Evolutionary conservation across 2,113 vertebrate species (phyloP).

Genomic region (Probosciger aterrimus): DNA sequence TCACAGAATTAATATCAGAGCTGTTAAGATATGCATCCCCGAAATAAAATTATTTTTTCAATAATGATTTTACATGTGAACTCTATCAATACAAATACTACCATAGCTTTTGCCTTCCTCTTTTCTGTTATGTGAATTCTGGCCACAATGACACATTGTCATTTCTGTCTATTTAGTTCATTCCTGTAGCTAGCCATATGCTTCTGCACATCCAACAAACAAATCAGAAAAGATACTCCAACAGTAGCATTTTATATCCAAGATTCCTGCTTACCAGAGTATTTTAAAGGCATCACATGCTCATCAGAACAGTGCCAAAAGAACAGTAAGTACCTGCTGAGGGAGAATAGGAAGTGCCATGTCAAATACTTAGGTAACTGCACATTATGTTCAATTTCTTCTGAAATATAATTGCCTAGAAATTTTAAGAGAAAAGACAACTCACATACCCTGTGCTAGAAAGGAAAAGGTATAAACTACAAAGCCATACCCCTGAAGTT

Average conservation of each 20-base stretch:
- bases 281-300: neutral
- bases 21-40: neutral
- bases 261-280: neutral
- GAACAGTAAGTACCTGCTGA: neutral
- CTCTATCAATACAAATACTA: neutral
- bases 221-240: neutral
- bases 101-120: neutral
- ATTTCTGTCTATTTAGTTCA: neutral
- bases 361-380: neutral
- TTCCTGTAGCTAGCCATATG: neutral
- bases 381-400: neutral
- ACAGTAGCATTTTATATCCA: neutral
- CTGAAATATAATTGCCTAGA: neutral
- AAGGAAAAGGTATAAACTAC: neutral
- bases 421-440: neutral
- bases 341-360: neutral
- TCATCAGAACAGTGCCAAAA: neutral
- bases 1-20: neutral
- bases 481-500: neutral
- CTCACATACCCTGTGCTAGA: neutral
- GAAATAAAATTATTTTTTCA: neutral
- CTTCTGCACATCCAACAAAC: neutral
- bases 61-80: neutral
- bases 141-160: neutral
- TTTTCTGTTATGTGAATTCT: neutral